phyloP scores from a whole-genome alignment of 2,797 vertebrate species.

The Mormyrus proboscirostris region DNA sequence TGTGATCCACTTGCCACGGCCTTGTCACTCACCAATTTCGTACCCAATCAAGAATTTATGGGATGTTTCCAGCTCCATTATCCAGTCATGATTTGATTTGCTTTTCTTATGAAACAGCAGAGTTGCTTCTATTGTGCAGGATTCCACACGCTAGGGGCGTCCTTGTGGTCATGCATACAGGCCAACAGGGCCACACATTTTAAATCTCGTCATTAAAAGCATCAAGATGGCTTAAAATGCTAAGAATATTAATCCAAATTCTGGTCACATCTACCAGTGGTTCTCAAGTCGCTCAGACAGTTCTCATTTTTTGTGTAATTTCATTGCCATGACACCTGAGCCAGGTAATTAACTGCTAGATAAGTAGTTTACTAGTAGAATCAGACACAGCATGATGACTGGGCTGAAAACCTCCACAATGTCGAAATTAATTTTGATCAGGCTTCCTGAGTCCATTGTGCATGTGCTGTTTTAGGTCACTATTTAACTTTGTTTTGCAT shows the following conservation, averaged over 20 bases:
- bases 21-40: constrained; percentile 2
- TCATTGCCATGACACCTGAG: not conserved
- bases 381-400: not conserved
- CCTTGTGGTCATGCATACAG: not conserved
- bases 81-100: constrained; percentile 10
- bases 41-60: constrained; percentile 14
- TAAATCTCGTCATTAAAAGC: constrained; percentile 4
- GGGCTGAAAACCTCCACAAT: not conserved
- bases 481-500: not conserved
- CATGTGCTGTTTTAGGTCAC: not conserved
- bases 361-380: not conserved
- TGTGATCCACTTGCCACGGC: constrained; percentile 2
- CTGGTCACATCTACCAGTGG: not conserved
- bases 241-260: not conserved
- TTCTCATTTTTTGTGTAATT: not conserved
- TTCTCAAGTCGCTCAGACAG: not conserved
- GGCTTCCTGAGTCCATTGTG: not conserved
- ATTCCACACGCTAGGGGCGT: not conserved
- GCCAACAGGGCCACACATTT: not conserved
- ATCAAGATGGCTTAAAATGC: not conserved
- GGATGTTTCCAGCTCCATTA: constrained; percentile 9
- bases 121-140: not conserved
- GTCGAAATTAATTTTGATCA: not conserved
- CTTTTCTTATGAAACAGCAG: not conserved
- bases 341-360: not conserved